Base-by-base conservation (phyloP, 2,888 invertebrate genomes). In the Linnaemya vulpina region DNA sequence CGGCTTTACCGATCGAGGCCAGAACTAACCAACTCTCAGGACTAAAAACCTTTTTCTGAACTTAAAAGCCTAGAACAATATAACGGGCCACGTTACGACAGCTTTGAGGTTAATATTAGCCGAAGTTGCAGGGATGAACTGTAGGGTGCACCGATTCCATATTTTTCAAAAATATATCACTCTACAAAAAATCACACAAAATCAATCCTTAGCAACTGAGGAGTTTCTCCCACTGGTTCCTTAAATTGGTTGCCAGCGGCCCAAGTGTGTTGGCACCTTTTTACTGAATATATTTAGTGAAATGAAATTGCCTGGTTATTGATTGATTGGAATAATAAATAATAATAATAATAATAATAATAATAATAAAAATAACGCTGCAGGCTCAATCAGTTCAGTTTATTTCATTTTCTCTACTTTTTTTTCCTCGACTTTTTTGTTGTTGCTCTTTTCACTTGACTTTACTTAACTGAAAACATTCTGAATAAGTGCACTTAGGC, bases 401-500 rank as follows among this genome's bases (percentile, higher is more conserved):
- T 15, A 76, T 30, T 55, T 58, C 20, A 35, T 55, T 67, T 40
- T 46, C 17, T 65, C 40, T 49, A 10, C n/a, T 4, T 62, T 22
- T 49, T 25, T n/a, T 20, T 22, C 51, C 8, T 40, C 40, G 22
- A 9, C 35, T 43, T 30, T 9, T 62, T 51, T 53, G 35, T 60
- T 68, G 20, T 43, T 78, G 62, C 53, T 60, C 43, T 71, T 62
- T 71, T 70, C 70, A 78, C 70, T 78, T 78, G 62, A 78, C 70
- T 78, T 78, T 63, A 53, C 70, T 38, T 62, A 70, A 62, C 38
- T 35, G 62, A 70, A 60, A 76, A 70, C 55, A 63, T 76, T 76
- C 15, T 35, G 30, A 71, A 53, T 58, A 76, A 82, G 76, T 71
- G 58, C 82, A 49, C 82, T 82, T 68, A 60, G 73, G 74, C 82